Base-by-base conservation (phyloP, 2,797 vertebrate species). In the Coreius guichenoti region DNA sequence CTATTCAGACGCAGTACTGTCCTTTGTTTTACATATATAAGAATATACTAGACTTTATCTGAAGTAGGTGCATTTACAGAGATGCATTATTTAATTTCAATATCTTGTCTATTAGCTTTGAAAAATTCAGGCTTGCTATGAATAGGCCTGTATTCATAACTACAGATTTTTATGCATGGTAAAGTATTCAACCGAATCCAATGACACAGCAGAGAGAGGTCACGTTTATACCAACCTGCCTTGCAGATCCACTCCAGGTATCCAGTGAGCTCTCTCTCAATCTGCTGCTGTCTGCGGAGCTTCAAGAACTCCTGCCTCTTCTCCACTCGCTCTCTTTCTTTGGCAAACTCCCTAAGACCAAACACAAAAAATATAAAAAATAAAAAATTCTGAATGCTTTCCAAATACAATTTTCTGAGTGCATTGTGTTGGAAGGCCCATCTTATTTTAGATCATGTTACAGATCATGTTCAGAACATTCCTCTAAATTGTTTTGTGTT, bases 161-260 rank as follows among this genome's bases (percentile, higher is more conserved):
- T 69, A 45, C 14, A 69, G 49, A 65, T 23, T 78, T 29, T 0
- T 26, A 26, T 26, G 58, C 0, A 26, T 29, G 13, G 12, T 26
- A 5, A 1, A 14, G 16, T 56, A 12, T 14, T 61, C 1, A 45
- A 45, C 13, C 5, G 7, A 78, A 12, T 58, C 31, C 13, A 26
- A 13, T n/a, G 9, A 39, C n/a, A 23, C 14, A 84, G 1, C 0
- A 69, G 1, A 39, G 9, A 51, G 4, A 26, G 1, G 43, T 58
- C 9, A 36, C 21, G 1, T 17, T 26, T 39, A 29, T 19, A 79
- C 92, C 82, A 63, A 95, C 95, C 95, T 88, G 98, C 98, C 93
- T 98, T 99, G 93, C 98, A 99, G 91, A 99, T 99, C 98, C 97
- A 99, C 90, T 98, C 98, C 90, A 99, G 92, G 92, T 99, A 99